Percentiles rank a stretch among this genome's conserved stretches.
These are phyloP conservation scores for Eupithecia subfuscata DNA, from an alignment of 2,888 invertebrate species.

Conservation along the genomic window DNA sequence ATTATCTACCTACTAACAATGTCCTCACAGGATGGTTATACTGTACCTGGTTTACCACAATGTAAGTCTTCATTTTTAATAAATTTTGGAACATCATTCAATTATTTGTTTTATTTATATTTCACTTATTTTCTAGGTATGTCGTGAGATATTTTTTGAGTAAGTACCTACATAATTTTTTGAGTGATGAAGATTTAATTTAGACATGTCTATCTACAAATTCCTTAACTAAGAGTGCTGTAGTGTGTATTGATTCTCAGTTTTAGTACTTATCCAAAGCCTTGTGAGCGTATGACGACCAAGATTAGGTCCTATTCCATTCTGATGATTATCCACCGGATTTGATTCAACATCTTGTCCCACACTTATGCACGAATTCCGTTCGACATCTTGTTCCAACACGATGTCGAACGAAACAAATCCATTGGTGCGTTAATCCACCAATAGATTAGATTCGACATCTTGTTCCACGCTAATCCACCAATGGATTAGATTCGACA, in stretches of 20 bases:
- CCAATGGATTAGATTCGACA: too few relatives aligned
- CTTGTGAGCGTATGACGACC: neutral
- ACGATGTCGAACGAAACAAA: too few relatives aligned
- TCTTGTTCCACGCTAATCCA: too few relatives aligned
- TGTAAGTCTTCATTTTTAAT: constrained; percentile 81
- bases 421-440: too few relatives aligned
- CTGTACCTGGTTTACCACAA: constrained; percentile 82
- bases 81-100: constrained; percentile 77
- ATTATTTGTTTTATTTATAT: constrained; percentile 44
- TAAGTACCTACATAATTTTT: neutral
- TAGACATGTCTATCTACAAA: neutral
- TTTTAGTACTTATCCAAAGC: neutral
- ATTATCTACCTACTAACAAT: constrained; percentile 44
- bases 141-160: neutral
- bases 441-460: too few relatives aligned
- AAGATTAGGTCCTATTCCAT: too few relatives aligned
- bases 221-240: neutral
- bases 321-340: too few relatives aligned
- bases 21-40: constrained; percentile 65
- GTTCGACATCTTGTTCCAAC: too few relatives aligned
- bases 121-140: neutral
- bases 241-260: neutral
- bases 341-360: too few relatives aligned
- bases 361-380: neutral
- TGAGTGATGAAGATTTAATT: neutral